phyloP scores from a whole-genome alignment of 1,140 invertebrate genomes.

The Drosophila nasuta region DNA sequence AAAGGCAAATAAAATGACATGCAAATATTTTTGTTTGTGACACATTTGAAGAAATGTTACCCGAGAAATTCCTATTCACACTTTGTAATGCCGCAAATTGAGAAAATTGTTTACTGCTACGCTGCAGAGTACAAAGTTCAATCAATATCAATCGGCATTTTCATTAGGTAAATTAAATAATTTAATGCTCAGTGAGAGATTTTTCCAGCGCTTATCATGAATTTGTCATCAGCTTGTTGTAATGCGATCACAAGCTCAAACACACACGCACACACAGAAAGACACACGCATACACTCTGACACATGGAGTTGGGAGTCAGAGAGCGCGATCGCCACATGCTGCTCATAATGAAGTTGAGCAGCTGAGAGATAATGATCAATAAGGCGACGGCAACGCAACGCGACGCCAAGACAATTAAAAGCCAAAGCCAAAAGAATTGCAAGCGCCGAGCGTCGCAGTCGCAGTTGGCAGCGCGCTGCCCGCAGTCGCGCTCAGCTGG shows the following conservation, averaged over 20 bases:
- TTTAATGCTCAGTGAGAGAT: slow-evolving; percentile 55
- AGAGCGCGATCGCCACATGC: slow-evolving; percentile 49
- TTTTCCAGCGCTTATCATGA: slow-evolving; percentile 72
- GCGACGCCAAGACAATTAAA: slow-evolving; percentile 73
- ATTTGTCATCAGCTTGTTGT: slow-evolving; percentile 78
- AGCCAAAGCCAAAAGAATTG: slow-evolving; percentile 55
- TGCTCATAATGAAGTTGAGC: slow-evolving; percentile 76
- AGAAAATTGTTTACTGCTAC: slow-evolving; percentile 20
- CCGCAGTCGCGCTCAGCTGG: slow-evolving; percentile 31
- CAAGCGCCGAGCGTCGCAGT: slow-evolving; percentile 37
- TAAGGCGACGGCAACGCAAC: slow-evolving; percentile 18
- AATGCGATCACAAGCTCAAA: slow-evolving; percentile 45
- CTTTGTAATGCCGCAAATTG: slow-evolving; percentile 57
- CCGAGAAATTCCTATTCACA: slow-evolving; percentile 46
- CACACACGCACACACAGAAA: slow-evolving; percentile 1
- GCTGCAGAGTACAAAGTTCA: slow-evolving; percentile 33
- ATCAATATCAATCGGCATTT: slow-evolving; percentile 44
- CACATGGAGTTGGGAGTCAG: slow-evolving; percentile 20
- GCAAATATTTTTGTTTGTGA: slow-evolving; percentile 52
- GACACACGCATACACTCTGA: slow-evolving; percentile 1
- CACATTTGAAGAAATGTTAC: slow-evolving; percentile 42
- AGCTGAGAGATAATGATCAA: slow-evolving; percentile 45
- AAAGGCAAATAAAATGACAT: slow-evolving; percentile 30
- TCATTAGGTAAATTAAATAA: slow-evolving; percentile 65
- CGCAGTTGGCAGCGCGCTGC: slow-evolving; percentile 15